A percentile compares a stretch with the other conserved stretches of the same genome.
Conservation (phyloP, 2,797 vertebrate genomes). For the Spinibarbus caldwelli region DNA sequence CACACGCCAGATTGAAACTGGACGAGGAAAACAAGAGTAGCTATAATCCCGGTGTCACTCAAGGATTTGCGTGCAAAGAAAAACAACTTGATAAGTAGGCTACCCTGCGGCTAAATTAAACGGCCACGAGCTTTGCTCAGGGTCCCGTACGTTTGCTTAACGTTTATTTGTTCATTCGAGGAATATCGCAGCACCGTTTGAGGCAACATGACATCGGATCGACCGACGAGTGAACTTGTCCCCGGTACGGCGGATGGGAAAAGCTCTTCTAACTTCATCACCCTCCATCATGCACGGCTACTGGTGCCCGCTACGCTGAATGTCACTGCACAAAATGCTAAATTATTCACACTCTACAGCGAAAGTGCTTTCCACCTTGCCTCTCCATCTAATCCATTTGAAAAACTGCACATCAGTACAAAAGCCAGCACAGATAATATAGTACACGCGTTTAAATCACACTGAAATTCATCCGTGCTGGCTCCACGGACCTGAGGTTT, state of each 20-base stretch:
- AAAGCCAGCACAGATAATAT: neutral
- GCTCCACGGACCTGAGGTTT: neutral
- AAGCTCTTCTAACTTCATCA: slow-evolving; percentile 42
- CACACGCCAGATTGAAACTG: slow-evolving; percentile 63
- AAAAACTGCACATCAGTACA: neutral
- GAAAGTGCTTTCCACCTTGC: neutral
- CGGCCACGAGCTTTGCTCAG: slow-evolving; percentile 51
- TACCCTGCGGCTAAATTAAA: slow-evolving; percentile 68
- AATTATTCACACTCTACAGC: slow-evolving; percentile 25
- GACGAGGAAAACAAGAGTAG: slow-evolving; percentile 70
- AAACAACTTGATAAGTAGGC: slow-evolving; percentile 72
- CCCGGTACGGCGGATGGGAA: neutral
- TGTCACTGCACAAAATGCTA: slow-evolving; percentile 24
- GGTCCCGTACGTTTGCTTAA: neutral
- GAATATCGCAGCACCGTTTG: neutral
- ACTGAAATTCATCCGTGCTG: neutral
- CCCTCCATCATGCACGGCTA: slow-evolving; percentile 3
- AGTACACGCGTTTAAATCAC: neutral
- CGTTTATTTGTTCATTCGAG: slow-evolving; percentile 32
- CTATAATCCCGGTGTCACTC: slow-evolving; percentile 79
- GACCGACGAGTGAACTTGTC: slow-evolving; percentile 35
- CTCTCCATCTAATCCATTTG: neutral
- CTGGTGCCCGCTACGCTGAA: slow-evolving; percentile 11
- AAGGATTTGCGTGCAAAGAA: slow-evolving; percentile 67
- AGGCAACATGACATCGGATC: slow-evolving; percentile 33